These are phyloP conservation scores for Amiota mariae DNA, from an alignment of 2,888 invertebrate genomes.

Conservation along the genomic window DNA sequence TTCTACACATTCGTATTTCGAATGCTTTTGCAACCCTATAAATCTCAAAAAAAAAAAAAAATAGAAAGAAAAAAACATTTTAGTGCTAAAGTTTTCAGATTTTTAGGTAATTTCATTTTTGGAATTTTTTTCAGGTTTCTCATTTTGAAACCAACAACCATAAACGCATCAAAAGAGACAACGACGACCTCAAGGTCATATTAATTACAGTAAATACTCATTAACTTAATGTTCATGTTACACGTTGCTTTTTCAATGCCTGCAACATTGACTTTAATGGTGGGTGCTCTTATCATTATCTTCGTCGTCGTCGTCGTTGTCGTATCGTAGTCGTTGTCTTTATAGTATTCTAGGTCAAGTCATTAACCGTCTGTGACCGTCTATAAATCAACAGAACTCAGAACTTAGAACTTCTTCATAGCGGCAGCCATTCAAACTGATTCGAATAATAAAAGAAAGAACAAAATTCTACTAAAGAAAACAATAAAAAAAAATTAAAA, in stretches of 20 bases:
- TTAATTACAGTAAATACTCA: slow-evolving; percentile 26
- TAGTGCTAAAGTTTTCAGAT: too few species aligned
- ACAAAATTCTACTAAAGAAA: background rate
- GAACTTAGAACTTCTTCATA: background rate
- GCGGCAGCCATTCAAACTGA: background rate
- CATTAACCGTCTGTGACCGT: slow-evolving; percentile 27
- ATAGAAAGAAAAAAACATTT: too few species aligned
- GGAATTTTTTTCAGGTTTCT: too few species aligned
- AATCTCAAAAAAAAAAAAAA: too few species aligned
- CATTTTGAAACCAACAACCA: too few species aligned
- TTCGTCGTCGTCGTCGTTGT: background rate
- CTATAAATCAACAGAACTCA: slow-evolving; percentile 25
- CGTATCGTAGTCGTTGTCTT: background rate
- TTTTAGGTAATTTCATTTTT: too few species aligned
- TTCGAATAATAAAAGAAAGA: background rate
- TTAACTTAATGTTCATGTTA: slow-evolving; percentile 11
- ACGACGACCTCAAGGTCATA: slow-evolving; percentile 14
- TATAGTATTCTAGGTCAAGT: slow-evolving; percentile 26
- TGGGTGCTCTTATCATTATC: background rate
- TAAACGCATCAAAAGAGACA: too few species aligned
- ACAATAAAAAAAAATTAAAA: slow-evolving; percentile 22
- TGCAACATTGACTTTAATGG: background rate
- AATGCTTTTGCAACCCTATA: too few species aligned
- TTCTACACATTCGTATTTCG: too few species aligned
- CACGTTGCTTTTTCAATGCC: background rate